Evolutionary conservation across 1,140 invertebrate genomes (phyloP).

Genomic region (Apis laboriosa): DNA sequence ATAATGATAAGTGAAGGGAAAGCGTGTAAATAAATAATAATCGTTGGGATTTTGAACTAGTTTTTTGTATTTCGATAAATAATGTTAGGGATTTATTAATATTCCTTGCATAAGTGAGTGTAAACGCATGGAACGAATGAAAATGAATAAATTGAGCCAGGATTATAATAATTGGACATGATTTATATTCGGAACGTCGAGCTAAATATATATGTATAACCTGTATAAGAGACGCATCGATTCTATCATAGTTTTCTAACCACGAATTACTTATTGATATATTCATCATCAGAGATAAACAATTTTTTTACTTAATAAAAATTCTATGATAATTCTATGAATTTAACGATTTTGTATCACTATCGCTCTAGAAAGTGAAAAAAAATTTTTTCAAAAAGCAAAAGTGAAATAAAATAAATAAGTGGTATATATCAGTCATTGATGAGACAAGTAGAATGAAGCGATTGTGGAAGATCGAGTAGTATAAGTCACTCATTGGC

Average conservation of each 20-base stretch:
- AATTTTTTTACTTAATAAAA: background rate
- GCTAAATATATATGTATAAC: background rate
- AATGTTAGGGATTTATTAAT: background rate
- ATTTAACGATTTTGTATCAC: no score
- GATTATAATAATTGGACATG: background rate
- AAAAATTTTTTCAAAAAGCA: no score
- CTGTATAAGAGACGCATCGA: background rate
- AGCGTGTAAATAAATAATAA: no score
- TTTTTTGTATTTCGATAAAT: no score
- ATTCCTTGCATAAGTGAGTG: background rate
- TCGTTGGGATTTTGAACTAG: no score
- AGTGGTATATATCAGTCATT: no score
- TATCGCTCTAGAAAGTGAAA: no score
- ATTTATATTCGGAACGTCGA: constrained; percentile 1
- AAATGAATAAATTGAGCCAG: background rate
- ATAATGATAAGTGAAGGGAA: no score
- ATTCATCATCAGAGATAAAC: background rate
- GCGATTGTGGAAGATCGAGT: no score
- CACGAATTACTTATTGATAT: background rate
- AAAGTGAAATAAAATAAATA: no score
- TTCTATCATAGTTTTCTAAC: background rate
- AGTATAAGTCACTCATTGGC: no score
- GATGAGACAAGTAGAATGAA: no score
- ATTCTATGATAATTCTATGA: background rate
- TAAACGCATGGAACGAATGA: background rate